Conservation (phyloP, 2,797 vertebrate species). For the Amniataba percoides region DNA sequence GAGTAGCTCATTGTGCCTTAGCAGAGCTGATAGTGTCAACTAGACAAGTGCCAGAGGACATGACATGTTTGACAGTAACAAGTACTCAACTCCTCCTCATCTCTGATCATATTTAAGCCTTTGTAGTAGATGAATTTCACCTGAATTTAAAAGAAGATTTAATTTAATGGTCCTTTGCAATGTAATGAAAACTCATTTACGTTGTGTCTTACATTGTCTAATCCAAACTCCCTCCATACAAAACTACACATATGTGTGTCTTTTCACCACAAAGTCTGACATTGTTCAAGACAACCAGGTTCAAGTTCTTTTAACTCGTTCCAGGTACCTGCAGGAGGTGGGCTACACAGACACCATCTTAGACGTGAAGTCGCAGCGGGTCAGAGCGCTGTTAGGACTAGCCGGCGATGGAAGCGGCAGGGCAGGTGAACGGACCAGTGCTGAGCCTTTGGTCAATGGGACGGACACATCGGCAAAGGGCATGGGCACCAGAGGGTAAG, state of each 20-base stretch:
- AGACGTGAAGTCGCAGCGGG: constrained; percentile 97
- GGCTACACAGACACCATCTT: constrained; percentile 98
- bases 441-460: constrained; percentile 95
- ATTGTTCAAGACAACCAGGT: not conserved
- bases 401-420: constrained; percentile 90
- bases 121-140: not conserved
- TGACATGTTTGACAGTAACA: constrained; percentile 27
- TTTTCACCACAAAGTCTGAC: not conserved
- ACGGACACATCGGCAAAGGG: constrained; percentile 91
- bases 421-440: constrained; percentile 86
- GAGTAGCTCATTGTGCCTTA: constrained; percentile 33
- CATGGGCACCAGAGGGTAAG: constrained; percentile 90
- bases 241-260: not conserved
- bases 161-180: not conserved
- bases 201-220: not conserved
- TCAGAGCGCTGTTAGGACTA: constrained; percentile 92
- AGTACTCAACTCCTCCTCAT: constrained; percentile 12
- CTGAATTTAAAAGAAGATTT: not conserved
- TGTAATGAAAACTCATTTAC: not conserved
- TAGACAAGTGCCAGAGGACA: constrained; percentile 42
- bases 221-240: not conserved
- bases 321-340: constrained; percentile 98
- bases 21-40: constrained; percentile 36
- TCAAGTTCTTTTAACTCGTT: constrained; percentile 9
- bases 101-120: constrained; percentile 1